phyloP scores from a whole-genome alignment of 1,140 invertebrate genomes.

The Ptiloglossa arizonensis region DNA sequence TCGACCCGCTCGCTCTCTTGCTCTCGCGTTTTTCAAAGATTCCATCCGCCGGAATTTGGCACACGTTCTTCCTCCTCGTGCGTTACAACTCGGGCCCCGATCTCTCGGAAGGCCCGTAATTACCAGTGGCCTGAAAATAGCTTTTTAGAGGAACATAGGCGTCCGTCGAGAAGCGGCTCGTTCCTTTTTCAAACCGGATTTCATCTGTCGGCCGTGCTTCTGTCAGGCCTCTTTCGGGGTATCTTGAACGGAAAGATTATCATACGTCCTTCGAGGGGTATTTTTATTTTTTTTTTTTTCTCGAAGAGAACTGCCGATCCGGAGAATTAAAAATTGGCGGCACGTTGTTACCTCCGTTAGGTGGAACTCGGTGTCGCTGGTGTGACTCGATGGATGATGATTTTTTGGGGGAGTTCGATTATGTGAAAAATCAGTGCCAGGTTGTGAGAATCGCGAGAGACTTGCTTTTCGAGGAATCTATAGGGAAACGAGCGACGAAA shows the following conservation, averaged over 20 bases:
- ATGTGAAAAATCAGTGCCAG: too few relatives aligned
- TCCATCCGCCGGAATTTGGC: constrained; percentile 57
- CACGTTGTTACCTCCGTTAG: too few relatives aligned
- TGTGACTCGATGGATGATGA: too few relatives aligned
- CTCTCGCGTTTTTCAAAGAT: constrained; percentile 23
- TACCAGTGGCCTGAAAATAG: constrained; percentile 59
- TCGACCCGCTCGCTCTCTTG: too few relatives aligned
- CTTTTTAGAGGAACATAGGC: constrained; percentile 52
- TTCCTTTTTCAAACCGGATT: constrained; percentile 27
- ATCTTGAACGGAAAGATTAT: neutral
- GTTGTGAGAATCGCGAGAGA: too few relatives aligned
- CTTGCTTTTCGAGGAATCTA: too few relatives aligned
- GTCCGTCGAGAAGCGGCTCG: neutral
- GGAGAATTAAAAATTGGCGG: too few relatives aligned
- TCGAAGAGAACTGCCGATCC: too few relatives aligned
- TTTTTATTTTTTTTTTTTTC: too few relatives aligned
- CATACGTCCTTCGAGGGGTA: constrained; percentile 23
- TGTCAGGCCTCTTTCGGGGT: neutral
- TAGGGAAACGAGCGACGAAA: too few relatives aligned
- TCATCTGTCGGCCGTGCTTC: neutral
- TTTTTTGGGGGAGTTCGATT: too few relatives aligned
- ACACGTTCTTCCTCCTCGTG: constrained; percentile 41
- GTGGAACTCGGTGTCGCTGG: too few relatives aligned
- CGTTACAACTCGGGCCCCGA: neutral
- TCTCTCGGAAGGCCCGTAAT: constrained; percentile 61